phyloP scores from a whole-genome alignment of 2,113 vertebrate genomes.

The Microcebus tavaratra region DNA sequence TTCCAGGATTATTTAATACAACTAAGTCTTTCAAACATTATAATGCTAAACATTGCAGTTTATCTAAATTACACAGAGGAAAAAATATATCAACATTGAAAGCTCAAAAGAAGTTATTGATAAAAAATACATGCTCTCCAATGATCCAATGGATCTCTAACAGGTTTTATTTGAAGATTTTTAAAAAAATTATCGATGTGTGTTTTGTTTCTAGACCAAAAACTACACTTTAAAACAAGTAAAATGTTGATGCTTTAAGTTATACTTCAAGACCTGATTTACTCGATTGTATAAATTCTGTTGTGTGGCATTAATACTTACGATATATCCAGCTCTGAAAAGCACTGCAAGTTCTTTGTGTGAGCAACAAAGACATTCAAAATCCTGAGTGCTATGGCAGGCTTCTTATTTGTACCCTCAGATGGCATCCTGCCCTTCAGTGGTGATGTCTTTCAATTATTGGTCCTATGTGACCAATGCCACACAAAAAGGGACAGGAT shows the following conservation, averaged over 20 bases:
- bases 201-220: neutral
- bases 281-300: neutral
- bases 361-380: neutral
- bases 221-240: neutral
- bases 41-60: neutral
- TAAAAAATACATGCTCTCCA: neutral
- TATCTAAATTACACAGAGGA: neutral
- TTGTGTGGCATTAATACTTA: neutral
- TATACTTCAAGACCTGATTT: neutral
- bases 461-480: neutral
- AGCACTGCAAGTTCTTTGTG: neutral
- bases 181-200: neutral
- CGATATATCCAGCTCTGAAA: neutral
- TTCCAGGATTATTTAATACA: neutral
- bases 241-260: neutral
- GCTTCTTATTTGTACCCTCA: neutral
- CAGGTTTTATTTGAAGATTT: neutral
- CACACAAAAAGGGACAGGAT: neutral
- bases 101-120: neutral
- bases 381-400: neutral
- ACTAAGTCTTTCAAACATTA: neutral
- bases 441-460: neutral
- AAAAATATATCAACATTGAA: neutral
- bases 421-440: neutral
- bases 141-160: neutral